phyloP scores from a whole-genome alignment of 1,140 invertebrate genomes.

The Drosophila miranda region DNA sequence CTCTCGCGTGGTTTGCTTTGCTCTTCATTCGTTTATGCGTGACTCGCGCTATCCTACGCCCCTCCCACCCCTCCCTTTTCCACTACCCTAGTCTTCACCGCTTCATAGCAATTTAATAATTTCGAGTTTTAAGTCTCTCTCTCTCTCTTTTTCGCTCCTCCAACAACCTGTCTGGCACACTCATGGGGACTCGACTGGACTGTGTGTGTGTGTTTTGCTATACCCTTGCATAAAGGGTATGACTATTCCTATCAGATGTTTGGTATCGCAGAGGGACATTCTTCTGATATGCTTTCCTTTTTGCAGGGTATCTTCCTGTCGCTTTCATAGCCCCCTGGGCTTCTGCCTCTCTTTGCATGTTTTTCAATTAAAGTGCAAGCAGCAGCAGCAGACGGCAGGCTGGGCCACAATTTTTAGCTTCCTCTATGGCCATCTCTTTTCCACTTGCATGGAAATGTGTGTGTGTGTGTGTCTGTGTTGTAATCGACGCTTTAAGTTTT shows the following conservation, averaged over 20 bases:
- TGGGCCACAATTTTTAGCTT: constrained; percentile 47
- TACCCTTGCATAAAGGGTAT: neutral
- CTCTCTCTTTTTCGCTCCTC: constrained; percentile 10
- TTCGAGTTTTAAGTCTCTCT: constrained; percentile 47
- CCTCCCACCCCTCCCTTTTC: constrained; percentile 1
- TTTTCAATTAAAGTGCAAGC: constrained; percentile 68
- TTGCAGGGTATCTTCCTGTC: constrained; percentile 18
- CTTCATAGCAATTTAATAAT: constrained; percentile 67
- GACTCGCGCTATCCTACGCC: constrained; percentile 37
- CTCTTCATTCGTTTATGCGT: constrained; percentile 54
- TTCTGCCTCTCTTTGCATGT: constrained; percentile 17
- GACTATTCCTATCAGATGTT: constrained; percentile 17
- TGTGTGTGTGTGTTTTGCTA: constrained; percentile 19
- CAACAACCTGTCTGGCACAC: constrained; percentile 50
- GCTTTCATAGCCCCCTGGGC: constrained; percentile 15
- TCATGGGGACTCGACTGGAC: constrained; percentile 6
- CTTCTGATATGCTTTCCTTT: neutral
- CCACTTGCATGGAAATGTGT: constrained; percentile 17
- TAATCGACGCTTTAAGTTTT: constrained; percentile 62
- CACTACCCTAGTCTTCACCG: neutral
- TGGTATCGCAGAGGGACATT: too few species aligned
- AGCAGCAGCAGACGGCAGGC: constrained; percentile 7
- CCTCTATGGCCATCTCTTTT: constrained; percentile 47
- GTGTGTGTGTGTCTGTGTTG: constrained; percentile 39
- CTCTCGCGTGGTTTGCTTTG: constrained; percentile 17